These are phyloP conservation scores for Xenopus laevis DNA, from an alignment of 2,113 vertebrate genomes.

Conservation along the genomic window DNA sequence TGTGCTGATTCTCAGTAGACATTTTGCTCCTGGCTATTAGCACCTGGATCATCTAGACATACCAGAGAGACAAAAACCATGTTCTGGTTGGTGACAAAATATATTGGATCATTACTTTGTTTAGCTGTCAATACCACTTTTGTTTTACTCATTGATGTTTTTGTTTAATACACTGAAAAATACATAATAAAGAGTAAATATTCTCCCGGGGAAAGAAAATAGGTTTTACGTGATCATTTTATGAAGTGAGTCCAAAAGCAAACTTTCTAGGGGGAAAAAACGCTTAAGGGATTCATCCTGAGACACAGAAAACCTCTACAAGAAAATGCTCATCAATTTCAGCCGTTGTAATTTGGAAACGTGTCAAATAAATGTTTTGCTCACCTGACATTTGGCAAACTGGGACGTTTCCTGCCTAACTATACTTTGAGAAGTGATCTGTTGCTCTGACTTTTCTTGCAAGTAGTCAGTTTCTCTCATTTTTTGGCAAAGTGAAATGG, in stretches of 20 bases:
- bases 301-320: neutral
- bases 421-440: no score
- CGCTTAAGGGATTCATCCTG: slow-evolving; percentile 38
- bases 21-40: slow-evolving; percentile 27
- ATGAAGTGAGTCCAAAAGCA: slow-evolving; percentile 42
- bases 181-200: slow-evolving; percentile 19
- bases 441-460: no score
- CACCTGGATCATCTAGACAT: slow-evolving; percentile 30
- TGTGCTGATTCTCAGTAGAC: slow-evolving; percentile 21
- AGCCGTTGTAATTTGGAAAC: no score
- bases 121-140: slow-evolving; percentile 22
- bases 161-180: neutral
- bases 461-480: no score
- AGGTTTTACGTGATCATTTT: slow-evolving; percentile 6
- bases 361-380: no score
- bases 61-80: slow-evolving; percentile 13
- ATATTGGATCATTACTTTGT: slow-evolving; percentile 14
- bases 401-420: no score
- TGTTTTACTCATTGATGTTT: neutral
- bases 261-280: slow-evolving; percentile 48
- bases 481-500: no score
- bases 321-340: slow-evolving; percentile 16
- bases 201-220: slow-evolving; percentile 19
- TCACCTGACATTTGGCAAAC: no score
- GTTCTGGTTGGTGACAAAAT: slow-evolving; percentile 24